Base-by-base conservation (phyloP, 2,113 vertebrate genomes). In the Laticauda colubrina region DNA sequence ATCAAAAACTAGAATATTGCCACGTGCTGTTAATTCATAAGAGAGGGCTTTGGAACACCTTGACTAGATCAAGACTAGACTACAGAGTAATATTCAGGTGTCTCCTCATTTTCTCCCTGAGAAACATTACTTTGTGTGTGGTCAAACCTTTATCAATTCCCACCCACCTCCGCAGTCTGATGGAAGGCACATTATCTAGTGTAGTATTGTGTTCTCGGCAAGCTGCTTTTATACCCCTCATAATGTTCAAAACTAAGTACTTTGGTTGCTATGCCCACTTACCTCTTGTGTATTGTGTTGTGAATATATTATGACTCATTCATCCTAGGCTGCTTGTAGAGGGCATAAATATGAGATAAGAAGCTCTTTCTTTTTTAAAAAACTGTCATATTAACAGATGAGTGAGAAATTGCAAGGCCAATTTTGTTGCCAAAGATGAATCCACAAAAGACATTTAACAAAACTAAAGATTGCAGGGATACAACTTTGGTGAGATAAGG, bases 221-320 rank as follows among this genome's bases (percentile, higher is more conserved):
- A 75, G 64, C 88, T 87, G 89, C 55, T 92, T 96, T 95, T 95
- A 56, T 85, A 94, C 86, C 81, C 20, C 56, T 39, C 69, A 86
- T 92, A 81, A 53, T 87, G 75, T 91, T 94, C 53, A 88, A 86
- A 93, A 92, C 11, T 69, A 92, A 93, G 34, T 26, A 0, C 18
- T 87, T 88, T 89, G 57, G 91, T 95, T 94, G 94, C 94, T 55
- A 57, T 90, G 93, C 91, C 87, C 10, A 81, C 89, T 64, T 89
- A 93, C 94, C 92, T 29, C 95, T 87, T 26, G 51, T 91, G 95
- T 59, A 61, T 94, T 94, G 94, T 96, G 94, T 94, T 86, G 75
- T 91, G 45, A 94, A 94, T 95, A 96, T 97, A 95, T 95, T 93
- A 89, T 97, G 97, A 97, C 95, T 97, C 97, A 97, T 69, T 93